Percentiles rank a stretch among this genome's conserved stretches.
Conservation (phyloP, 2,113 vertebrate genomes). For the Tylochromis polylepis region DNA sequence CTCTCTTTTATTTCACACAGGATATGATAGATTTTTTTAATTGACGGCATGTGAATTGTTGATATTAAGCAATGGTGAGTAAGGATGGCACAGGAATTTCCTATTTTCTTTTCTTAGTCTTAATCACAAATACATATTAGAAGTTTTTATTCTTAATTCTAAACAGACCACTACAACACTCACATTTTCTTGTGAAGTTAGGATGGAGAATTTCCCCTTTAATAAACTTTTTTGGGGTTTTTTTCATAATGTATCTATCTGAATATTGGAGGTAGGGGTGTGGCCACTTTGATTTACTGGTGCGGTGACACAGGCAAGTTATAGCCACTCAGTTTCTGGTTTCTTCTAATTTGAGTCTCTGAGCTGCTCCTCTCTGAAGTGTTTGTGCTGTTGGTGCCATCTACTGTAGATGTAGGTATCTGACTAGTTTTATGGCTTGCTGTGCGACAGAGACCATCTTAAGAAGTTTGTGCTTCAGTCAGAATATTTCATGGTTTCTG, state of each 20-base stretch:
- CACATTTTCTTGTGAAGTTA: accelerated
- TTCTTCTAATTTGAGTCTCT: not conserved
- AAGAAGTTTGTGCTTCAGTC: not conserved
- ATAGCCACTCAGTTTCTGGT: not conserved
- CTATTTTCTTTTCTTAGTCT: accelerated
- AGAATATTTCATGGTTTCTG: not conserved
- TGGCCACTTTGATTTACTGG: not conserved
- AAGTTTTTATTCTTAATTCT: not conserved
- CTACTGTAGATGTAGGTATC: not conserved
- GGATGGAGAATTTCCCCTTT: not conserved
- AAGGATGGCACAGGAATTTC: not conserved
- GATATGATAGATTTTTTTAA: not conserved
- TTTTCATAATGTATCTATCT: not conserved
- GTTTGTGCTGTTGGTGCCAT: not conserved
- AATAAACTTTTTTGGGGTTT: not conserved
- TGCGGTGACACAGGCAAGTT: too few species aligned
- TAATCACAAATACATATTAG: not conserved
- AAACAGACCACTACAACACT: accelerated
- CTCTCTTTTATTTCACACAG: not conserved
- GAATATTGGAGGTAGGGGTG: not conserved
- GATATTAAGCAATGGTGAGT: not conserved
- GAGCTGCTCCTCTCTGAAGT: not conserved
- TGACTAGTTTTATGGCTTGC: not conserved
- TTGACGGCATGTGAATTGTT: not conserved
- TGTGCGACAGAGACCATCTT: accelerated